Base-by-base conservation (phyloP, 2,888 invertebrate genomes). In the Microctonus aethiopoides region DNA sequence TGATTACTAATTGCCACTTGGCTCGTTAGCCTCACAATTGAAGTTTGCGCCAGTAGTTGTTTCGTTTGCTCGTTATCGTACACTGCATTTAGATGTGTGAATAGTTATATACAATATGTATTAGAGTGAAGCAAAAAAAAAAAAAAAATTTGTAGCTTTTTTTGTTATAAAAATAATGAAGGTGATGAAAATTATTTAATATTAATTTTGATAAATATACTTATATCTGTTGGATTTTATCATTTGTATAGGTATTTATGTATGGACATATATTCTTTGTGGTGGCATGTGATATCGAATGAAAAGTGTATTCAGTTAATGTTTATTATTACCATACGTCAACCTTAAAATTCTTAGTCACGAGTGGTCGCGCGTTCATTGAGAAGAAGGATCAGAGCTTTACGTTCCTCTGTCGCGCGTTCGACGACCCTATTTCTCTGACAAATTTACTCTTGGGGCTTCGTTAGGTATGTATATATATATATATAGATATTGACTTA, bases 1-100 rank as follows among this genome's bases (percentile, higher is more conserved):
- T 72, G 71, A 76, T 76, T 75, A 76, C 74, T 71, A 74, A 76
- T 72, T 73, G 75, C 74, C 68, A 75, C 74, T 73, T 73, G 73
- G 70, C 73, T 75, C 72, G 75, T 76, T 76, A 75, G 71, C 67
- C 70, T 70, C 64, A 73, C 75, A 68, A 74, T 76, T 74, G 72
- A 69, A 76, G 73, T 73, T n/a, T 70, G 73, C 52, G 68, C 63
- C 59, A 60, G 57, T 63, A n/a, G n/a, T n/a, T n/a, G n/a, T n/a
- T n/a, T n/a, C 20, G 67, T 61, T 59, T 41, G 32, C 72, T 72
- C 72, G 66, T 73, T 74, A 73, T 74, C 68, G 70, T 20, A 3
- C 34, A 39, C 39, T 16, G 36, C 24, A 16, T 56, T 41, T 56
- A 52, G 59, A 61, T 60, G 1, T 3, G 7, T 7, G 9, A 4